Conservation (phyloP, 2,888 invertebrate genomes). For the Eilema sororculum region DNA sequence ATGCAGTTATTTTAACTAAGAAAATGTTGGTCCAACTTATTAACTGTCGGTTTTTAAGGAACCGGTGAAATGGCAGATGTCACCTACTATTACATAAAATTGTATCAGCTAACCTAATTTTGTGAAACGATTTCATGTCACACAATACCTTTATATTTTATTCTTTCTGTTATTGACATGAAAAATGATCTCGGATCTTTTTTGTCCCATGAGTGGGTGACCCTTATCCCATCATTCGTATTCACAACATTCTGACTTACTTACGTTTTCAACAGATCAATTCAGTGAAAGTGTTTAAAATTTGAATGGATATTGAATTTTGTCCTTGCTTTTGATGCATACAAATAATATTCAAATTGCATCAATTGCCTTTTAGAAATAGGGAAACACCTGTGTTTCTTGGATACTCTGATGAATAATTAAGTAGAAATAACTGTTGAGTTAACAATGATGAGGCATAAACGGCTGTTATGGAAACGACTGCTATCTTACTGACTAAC, state of each 20-base stretch:
- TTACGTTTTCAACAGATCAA: neutral
- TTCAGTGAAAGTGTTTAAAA: neutral
- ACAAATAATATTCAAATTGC: neutral
- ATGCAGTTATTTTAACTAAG: too few species aligned
- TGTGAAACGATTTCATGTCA: neutral
- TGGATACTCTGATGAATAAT: neutral
- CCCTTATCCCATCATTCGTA: conserved; percentile 4
- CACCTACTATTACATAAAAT: too few species aligned
- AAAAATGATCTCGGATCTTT: conserved; percentile 12
- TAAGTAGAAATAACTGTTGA: too few species aligned
- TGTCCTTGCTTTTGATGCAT: neutral
- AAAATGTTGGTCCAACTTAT: too few species aligned
- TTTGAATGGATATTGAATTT: neutral
- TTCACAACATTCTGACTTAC: neutral
- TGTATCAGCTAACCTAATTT: neutral
- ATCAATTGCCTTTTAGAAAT: neutral
- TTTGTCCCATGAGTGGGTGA: conserved; percentile 9
- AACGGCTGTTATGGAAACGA: too few species aligned
- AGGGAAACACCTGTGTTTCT: neutral
- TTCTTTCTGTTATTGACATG: conserved; percentile 11
- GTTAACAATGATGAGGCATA: too few species aligned
- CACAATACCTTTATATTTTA: neutral
- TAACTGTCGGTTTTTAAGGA: too few species aligned
- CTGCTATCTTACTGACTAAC: too few species aligned
- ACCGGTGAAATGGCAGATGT: too few species aligned